Evolutionary conservation across 2,888 invertebrate species (phyloP).

Genomic region (Chloroclystis v-ata): DNA sequence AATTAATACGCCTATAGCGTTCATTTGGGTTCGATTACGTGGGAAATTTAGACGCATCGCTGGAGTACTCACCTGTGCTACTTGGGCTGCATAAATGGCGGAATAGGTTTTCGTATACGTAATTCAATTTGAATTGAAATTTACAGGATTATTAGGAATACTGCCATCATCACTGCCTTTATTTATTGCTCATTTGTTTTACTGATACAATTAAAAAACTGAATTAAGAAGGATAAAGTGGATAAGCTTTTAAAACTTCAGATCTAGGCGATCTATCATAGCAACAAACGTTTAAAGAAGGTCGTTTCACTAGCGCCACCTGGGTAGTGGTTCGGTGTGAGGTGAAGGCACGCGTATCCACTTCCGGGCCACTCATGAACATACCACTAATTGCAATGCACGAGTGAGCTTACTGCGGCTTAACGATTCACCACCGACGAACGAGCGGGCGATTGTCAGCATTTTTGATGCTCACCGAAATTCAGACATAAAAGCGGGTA

Average conservation of each 20-base stretch:
- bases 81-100: not conserved
- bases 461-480: not conserved
- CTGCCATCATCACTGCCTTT: too few species aligned
- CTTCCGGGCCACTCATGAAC: not conserved
- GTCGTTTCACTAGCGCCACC: too few species aligned
- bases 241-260: too few species aligned
- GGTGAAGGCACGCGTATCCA: not conserved
- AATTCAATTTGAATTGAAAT: not conserved
- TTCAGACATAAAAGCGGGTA: too few species aligned
- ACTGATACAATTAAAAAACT: too few species aligned
- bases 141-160: not conserved
- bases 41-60: conserved; percentile 55
- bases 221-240: too few species aligned
- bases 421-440: too few species aligned
- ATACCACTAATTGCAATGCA: not conserved
- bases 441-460: not conserved
- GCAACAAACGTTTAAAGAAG: too few species aligned
- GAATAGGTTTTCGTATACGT: not conserved
- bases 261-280: too few species aligned
- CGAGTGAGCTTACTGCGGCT: not conserved
- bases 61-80: conserved; percentile 27
- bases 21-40: conserved; percentile 65
- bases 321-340: not conserved
- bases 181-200: too few species aligned
- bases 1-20: conserved; percentile 52